Base-by-base conservation (phyloP, 2,797 vertebrate genomes). In the Peromyscus melanophrys region DNA sequence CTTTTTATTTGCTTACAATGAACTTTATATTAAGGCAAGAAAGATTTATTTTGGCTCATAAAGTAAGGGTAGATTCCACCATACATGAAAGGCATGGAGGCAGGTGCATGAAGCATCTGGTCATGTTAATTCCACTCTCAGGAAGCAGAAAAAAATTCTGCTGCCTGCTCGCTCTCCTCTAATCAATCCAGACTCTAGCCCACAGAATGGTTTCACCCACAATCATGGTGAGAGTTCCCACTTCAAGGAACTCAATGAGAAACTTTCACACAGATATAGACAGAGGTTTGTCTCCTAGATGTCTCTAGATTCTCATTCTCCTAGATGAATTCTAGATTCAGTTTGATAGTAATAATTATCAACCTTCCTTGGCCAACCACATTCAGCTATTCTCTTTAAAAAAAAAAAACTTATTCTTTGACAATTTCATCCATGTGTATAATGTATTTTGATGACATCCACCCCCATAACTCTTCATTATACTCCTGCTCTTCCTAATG, bases 1-100 rank as follows among this genome's bases (percentile, higher is more conserved):
- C n/a, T 77, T 95, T 94, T 83, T 90, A 81, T 95, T 92, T 13
- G 7, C 21, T 14, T 27, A 84, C 21, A 92, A 31, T 83, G 61
- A 78, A 31, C 10, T 46, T 75, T 59, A 29, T 73, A 69, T 87
- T 87, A 87, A 87, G n/a, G 27, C 55, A 17, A 73, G 49, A 57
- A 37, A 29, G 49, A 14, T 12, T 59, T 31, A 40, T 75, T 88
- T 75, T 31, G 67, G 52, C 69, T 31, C n/a, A 59, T 29, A 31
- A 21, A 8, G 7, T 43, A 37, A 73, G 27, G n/a, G 52, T 9
- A 31, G 17, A 59, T 31, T 21, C 16, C 16, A 40, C 46, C 69
- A 29, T 2, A n/a, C 25, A 21, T 1, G 34, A 21, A 21, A 57
- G 52, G 49, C 16, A 57, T 57, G 23, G n/a, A 7, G 67, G 37